Evolutionary conservation across 2,797 vertebrate genomes (phyloP).

Genomic region (Melanotaenia trifasciata): DNA sequence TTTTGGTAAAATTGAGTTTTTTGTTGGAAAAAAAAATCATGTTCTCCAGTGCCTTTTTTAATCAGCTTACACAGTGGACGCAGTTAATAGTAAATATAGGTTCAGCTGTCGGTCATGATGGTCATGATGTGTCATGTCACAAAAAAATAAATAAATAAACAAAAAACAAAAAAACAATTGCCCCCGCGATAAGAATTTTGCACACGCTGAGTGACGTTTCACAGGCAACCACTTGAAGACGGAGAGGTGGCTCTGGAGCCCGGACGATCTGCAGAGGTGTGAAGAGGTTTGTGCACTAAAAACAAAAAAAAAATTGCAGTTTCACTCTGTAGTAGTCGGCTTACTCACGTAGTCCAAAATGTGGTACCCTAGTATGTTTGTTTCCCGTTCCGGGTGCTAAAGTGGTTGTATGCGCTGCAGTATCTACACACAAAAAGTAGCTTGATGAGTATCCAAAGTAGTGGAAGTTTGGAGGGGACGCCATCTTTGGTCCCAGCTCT

Average conservation of each 20-base stretch:
- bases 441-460: conserved; percentile 99
- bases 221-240: conserved; percentile 73
- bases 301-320: conserved; percentile 37
- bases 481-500: conserved; percentile 99
- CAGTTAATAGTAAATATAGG: background rate
- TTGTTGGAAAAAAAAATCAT: background rate
- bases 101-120: background rate
- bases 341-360: conserved; percentile 2
- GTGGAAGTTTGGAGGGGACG: conserved; percentile 98
- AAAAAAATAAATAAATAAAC: no score
- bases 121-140: conserved; percentile 6
- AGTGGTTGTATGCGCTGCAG: conserved; percentile 51
- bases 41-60: background rate
- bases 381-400: conserved; percentile 37
- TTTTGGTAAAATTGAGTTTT: background rate
- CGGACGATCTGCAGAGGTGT: conserved; percentile 90
- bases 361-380: conserved; percentile 5
- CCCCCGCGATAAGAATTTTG: conserved; percentile 74
- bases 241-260: conserved; percentile 69
- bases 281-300: conserved; percentile 84
- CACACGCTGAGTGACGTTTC: conserved; percentile 80
- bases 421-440: conserved; percentile 87
- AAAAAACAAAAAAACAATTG: conserved; percentile 21
- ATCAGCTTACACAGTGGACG: background rate
- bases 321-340: conserved; percentile 15